Conservation (phyloP, 2,797 vertebrate genomes). For the Borostomias antarcticus region DNA sequence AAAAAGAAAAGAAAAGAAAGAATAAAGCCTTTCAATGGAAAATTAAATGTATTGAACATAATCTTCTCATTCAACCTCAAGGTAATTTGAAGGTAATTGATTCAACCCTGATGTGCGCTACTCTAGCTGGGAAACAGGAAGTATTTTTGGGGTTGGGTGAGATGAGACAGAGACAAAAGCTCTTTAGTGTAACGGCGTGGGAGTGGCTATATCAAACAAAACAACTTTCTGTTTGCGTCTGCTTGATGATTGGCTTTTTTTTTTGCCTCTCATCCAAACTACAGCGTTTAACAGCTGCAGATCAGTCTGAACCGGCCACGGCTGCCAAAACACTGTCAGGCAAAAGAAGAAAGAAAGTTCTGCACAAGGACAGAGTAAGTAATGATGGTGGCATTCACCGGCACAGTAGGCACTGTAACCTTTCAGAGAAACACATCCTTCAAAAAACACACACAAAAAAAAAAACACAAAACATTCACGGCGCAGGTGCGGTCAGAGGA, state of each 20-base stretch:
- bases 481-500: slow-evolving; percentile 35
- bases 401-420: slow-evolving; percentile 44
- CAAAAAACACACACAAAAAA: slow-evolving; percentile 18
- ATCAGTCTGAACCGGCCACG: slow-evolving; percentile 1
- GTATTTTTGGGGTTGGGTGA: too few species aligned
- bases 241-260: background rate
- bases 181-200: too few species aligned
- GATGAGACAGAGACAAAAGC: too few species aligned
- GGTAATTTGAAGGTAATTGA: background rate
- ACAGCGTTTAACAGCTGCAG: background rate
- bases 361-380: slow-evolving; percentile 44
- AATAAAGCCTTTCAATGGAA: slow-evolving; percentile 3
- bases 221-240: background rate
- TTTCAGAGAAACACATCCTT: slow-evolving; percentile 49
- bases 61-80: background rate
- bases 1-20: background rate
- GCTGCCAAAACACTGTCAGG: slow-evolving; percentile 5
- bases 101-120: background rate
- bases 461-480: slow-evolving; percentile 30
- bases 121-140: background rate
- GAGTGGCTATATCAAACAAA: too few species aligned
- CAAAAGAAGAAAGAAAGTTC: background rate
- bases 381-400: slow-evolving; percentile 48
- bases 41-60: background rate
- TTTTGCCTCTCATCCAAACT: slow-evolving; percentile 13